These are phyloP conservation scores for Sebastiscus tertius DNA, from an alignment of 2,797 vertebrate genomes.

Conservation along the genomic window DNA sequence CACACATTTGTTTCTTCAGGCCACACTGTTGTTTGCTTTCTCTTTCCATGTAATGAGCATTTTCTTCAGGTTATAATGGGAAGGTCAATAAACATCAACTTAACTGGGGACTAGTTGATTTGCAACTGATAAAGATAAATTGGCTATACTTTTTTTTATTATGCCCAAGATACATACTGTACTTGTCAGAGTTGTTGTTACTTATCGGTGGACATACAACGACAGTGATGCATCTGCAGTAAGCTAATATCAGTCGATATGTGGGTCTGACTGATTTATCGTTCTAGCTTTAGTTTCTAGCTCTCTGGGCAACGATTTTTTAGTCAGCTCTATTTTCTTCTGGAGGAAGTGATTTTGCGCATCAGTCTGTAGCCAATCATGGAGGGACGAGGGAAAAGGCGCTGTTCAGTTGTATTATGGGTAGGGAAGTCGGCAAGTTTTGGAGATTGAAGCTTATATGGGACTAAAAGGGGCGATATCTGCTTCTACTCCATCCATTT, in stretches of 20 bases:
- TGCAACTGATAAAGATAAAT: background rate
- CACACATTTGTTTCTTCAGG: background rate
- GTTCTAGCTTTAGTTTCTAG: background rate
- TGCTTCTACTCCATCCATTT: background rate
- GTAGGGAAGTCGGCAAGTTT: background rate
- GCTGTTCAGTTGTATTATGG: background rate
- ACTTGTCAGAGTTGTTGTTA: background rate
- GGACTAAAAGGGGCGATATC: background rate
- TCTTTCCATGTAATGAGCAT: background rate
- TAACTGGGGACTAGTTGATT: background rate
- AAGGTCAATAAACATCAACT: background rate
- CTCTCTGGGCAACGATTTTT: background rate
- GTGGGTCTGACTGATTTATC: background rate
- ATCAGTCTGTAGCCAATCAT: background rate
- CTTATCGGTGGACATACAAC: rapidly evolving
- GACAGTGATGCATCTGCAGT: background rate
- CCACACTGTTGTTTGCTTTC: background rate
- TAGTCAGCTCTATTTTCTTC: background rate
- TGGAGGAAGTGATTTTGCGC: background rate
- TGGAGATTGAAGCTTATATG: background rate
- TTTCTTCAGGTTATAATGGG: background rate
- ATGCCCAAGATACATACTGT: background rate
- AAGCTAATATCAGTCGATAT: background rate
- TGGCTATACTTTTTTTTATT: background rate
- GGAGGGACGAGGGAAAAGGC: background rate